Percentiles rank a stretch among this genome's conserved stretches.
These are phyloP conservation scores for Zaprionus tsacasi DNA, from an alignment of 1,140 invertebrate genomes.

Conservation along the genomic window DNA sequence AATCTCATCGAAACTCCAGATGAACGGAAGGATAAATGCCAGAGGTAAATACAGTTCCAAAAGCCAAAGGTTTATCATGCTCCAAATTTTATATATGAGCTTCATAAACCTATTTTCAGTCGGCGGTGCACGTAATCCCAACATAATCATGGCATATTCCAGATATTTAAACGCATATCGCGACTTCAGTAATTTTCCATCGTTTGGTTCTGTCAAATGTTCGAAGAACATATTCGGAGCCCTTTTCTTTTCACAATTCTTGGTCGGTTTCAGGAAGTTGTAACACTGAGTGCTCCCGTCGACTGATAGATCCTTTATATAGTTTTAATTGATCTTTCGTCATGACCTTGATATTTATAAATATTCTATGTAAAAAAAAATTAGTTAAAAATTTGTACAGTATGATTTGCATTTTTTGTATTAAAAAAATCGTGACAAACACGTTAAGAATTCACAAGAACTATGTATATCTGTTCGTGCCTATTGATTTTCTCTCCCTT, in stretches of 20 bases:
- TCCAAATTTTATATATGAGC: not conserved
- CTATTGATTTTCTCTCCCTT: too few species aligned
- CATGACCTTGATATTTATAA: too few species aligned
- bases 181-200: not conserved
- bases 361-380: not conserved
- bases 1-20: slow-evolving; percentile 18
- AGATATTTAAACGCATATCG: not conserved
- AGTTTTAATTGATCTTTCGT: too few species aligned
- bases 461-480: too few species aligned
- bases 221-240: not conserved
- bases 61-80: not conserved
- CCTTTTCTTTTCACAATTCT: not conserved
- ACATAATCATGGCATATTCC: not conserved
- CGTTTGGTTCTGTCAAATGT: not conserved
- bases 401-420: too few species aligned
- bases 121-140: slow-evolving; percentile 7
- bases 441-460: too few species aligned
- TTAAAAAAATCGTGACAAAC: too few species aligned
- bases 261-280: not conserved
- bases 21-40: slow-evolving; percentile 23
- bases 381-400: too few species aligned
- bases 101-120: not conserved
- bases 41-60: slow-evolving; percentile 33
- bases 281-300: not conserved
- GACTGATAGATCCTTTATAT: too few species aligned